Evolutionary conservation across 2,888 invertebrate genomes (phyloP).

Genomic region (Drosophila niveifrons): DNA sequence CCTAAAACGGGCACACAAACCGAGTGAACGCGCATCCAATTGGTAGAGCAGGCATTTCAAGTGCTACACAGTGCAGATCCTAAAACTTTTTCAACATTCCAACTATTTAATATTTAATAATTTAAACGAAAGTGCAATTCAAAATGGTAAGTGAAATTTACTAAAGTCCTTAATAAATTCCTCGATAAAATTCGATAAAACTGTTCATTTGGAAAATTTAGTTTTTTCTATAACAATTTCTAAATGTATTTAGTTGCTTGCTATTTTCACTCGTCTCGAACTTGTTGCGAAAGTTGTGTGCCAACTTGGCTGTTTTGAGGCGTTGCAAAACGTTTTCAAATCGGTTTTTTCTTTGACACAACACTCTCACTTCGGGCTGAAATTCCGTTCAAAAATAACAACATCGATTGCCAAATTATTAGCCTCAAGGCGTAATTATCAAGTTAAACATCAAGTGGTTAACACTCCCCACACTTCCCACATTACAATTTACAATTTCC

Average conservation of each 20-base stretch:
- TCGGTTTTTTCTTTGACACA: slow-evolving; percentile 11
- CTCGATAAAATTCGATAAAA: too few relatives aligned
- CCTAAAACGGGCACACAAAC: slow-evolving; percentile 68
- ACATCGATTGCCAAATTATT: slow-evolving; percentile 33
- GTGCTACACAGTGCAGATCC: slow-evolving; percentile 38
- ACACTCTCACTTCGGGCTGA: slow-evolving; percentile 32
- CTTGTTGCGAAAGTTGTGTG: slow-evolving; percentile 75
- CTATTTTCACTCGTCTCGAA: slow-evolving; percentile 44
- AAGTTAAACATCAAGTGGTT: not conserved
- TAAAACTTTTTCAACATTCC: slow-evolving; percentile 9
- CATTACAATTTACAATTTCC: slow-evolving; percentile 5
- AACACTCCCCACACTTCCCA: not conserved
- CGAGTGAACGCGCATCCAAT: slow-evolving; percentile 63
- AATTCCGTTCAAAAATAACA: not conserved
- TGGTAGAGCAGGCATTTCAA: slow-evolving; percentile 46
- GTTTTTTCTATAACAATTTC: slow-evolving; percentile 18
- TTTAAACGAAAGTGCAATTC: not conserved
- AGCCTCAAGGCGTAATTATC: slow-evolving; percentile 30
- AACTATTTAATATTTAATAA: slow-evolving; percentile 2
- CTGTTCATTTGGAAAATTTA: not conserved
- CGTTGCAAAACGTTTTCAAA: slow-evolving; percentile 60
- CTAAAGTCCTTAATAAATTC: not conserved
- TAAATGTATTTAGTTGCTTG: slow-evolving; percentile 11
- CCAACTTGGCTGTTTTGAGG: slow-evolving; percentile 51
- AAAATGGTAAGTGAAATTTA: slow-evolving; percentile 60